Conservation (phyloP, 2,797 vertebrate species). For the Macrochelys suwanniensis region DNA sequence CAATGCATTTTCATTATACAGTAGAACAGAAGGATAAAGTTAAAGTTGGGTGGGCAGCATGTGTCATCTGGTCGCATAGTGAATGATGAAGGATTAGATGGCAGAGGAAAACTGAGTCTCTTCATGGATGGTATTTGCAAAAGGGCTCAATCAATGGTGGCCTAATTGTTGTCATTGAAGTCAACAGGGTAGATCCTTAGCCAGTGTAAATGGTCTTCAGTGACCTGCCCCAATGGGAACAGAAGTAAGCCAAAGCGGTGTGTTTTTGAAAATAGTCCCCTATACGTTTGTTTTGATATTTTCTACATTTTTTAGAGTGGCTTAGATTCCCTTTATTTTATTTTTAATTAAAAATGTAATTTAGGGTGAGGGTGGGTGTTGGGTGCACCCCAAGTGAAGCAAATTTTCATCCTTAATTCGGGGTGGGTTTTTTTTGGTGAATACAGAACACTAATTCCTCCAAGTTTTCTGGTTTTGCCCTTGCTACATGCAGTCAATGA, state of each 20-base stretch:
- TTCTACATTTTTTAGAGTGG: not conserved
- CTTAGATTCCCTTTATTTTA: not conserved
- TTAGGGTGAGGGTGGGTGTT: rapidly evolving
- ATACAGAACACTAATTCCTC: not conserved
- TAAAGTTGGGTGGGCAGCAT: not conserved
- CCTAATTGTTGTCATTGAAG: not conserved
- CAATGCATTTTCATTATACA: not conserved
- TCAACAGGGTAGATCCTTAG: not conserved
- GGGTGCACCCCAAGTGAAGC: not conserved
- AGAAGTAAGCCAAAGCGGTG: not conserved
- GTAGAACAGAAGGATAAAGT: not conserved
- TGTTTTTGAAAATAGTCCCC: not conserved
- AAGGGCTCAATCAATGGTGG: not conserved
- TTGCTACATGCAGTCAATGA: not conserved
- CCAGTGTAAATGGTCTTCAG: rapidly evolving
- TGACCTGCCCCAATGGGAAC: not conserved
- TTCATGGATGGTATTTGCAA: not conserved
- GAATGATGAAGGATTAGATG: not conserved
- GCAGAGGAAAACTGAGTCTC: not conserved
- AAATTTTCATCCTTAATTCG: not conserved
- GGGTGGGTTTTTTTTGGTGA: not conserved
- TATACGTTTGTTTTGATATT: rapidly evolving
- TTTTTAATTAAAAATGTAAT: not conserved
- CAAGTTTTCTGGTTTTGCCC: not conserved
- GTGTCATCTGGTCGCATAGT: not conserved